Evolutionary conservation across 2,888 invertebrate genomes (phyloP).

Genomic region (Pardosa pseudoannulata): DNA sequence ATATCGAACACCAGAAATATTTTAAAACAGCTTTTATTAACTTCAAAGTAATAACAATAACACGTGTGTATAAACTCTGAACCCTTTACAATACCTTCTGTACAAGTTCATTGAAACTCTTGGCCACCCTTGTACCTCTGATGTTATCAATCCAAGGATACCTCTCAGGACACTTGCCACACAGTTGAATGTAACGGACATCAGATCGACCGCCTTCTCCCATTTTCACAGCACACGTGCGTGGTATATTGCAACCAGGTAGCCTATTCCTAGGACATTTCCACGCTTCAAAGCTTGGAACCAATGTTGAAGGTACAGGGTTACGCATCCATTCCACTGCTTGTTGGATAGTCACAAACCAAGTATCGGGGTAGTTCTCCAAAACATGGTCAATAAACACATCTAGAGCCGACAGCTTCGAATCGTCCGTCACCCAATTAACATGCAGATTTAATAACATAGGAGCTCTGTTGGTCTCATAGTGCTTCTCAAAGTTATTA

Average conservation of each 20-base stretch:
- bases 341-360: slow-evolving; percentile 77
- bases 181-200: slow-evolving; percentile 87
- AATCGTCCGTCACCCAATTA: slow-evolving; percentile 87
- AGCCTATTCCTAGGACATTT: slow-evolving; percentile 40
- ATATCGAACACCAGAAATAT: too few species aligned
- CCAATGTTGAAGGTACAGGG: slow-evolving; percentile 82
- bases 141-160: slow-evolving; percentile 90
- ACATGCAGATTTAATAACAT: slow-evolving; percentile 89
- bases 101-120: slow-evolving; percentile 51
- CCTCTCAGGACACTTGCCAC: slow-evolving; percentile 87
- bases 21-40: too few species aligned
- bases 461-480: slow-evolving; percentile 87
- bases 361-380: slow-evolving; percentile 77
- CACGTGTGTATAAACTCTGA: too few species aligned
- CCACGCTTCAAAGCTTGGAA: slow-evolving; percentile 35
- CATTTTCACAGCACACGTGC: slow-evolving; percentile 55
- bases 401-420: slow-evolving; percentile 85
- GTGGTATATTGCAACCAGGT: slow-evolving; percentile 53
- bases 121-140: slow-evolving; percentile 36
- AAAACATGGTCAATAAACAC: slow-evolving; percentile 86
- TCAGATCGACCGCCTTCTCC: slow-evolving; percentile 85
- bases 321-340: slow-evolving; percentile 88
- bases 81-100: too few species aligned
- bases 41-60: too few species aligned
- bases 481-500: slow-evolving; percentile 90